phyloP scores from a whole-genome alignment of 2,888 invertebrate genomes.

The Torymus texanus region DNA sequence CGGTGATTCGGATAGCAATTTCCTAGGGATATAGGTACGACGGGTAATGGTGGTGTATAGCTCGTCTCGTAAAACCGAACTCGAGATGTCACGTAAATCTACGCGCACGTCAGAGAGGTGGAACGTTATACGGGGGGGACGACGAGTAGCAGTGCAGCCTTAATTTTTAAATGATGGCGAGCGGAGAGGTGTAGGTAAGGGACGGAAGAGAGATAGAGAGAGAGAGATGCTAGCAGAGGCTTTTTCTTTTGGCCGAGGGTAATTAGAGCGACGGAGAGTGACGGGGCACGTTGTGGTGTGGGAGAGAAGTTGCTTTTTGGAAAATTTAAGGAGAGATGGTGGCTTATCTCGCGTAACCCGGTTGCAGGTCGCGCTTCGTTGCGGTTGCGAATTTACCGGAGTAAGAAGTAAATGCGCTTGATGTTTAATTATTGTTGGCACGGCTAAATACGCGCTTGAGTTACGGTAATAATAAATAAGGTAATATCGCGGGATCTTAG shows the following conservation, averaged over 20 bases:
- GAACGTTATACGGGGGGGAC: conserved; percentile 3
- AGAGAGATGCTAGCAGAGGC: not conserved
- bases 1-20: conserved; percentile 49
- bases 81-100: conserved; percentile 43
- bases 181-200: too few relatives aligned
- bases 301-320: not conserved
- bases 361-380: too few relatives aligned
- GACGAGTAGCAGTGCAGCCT: not conserved
- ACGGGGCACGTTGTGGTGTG: not conserved
- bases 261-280: conserved; percentile 19
- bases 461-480: too few relatives aligned
- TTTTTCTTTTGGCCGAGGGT: conserved; percentile 15
- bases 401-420: too few relatives aligned
- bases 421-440: too few relatives aligned
- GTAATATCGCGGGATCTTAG: too few relatives aligned
- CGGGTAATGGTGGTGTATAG: not conserved
- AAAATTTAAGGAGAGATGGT: not conserved
- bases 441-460: too few relatives aligned
- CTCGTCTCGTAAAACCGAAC: conserved; percentile 43
- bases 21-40: conserved; percentile 2
- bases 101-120: not conserved
- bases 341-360: too few relatives aligned
- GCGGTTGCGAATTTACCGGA: too few relatives aligned
- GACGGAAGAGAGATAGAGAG: not conserved
- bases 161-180: conserved; percentile 48